Percentiles rank a stretch among this genome's conserved stretches.
These are phyloP conservation scores for Synergus japonicus DNA, from an alignment of 2,888 invertebrate species.

Conservation along the genomic window DNA sequence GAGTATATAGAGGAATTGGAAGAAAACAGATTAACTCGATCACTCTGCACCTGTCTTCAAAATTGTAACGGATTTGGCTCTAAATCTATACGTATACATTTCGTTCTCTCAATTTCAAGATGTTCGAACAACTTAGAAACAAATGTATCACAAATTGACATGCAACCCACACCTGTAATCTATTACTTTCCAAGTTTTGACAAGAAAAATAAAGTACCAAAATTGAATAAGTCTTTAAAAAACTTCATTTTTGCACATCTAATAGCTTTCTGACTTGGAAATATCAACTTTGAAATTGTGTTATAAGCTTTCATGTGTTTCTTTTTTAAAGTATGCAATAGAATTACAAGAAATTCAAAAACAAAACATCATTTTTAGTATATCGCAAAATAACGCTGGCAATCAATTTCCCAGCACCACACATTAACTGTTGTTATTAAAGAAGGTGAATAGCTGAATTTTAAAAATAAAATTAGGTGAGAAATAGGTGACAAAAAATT, in stretches of 20 bases:
- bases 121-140: constrained; percentile 9
- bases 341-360: no score
- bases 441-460: no score
- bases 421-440: no score
- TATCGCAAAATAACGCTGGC: not conserved
- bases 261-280: no score
- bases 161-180: not conserved
- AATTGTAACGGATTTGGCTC: constrained; percentile 21
- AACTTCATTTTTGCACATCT: not conserved
- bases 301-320: no score
- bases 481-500: no score
- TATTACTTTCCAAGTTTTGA: not conserved
- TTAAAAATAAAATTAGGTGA: no score
- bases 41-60: constrained; percentile 29
- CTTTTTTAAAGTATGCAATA: no score
- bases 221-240: not conserved
- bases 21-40: constrained; percentile 21
- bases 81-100: not conserved
- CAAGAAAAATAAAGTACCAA: not conserved
- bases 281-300: no score
- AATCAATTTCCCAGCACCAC: not conserved
- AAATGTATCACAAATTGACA: constrained; percentile 27
- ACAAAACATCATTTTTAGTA: no score
- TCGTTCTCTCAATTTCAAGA: not conserved
- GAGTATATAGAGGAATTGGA: not conserved